phyloP scores from a whole-genome alignment of 2,113 vertebrate genomes.

The Lophius piscatorius region DNA sequence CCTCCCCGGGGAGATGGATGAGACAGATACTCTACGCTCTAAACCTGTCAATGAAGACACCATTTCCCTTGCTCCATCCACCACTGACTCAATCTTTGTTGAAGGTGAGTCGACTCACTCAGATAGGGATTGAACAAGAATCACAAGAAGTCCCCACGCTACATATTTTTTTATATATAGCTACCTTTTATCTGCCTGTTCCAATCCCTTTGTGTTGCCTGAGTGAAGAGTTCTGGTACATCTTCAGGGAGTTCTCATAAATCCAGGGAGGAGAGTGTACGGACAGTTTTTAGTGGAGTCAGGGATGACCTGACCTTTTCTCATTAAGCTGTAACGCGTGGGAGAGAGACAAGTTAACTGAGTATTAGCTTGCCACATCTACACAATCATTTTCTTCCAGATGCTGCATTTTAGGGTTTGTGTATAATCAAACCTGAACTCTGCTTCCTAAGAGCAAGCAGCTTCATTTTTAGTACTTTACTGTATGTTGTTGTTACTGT shows the following conservation, averaged over 20 bases:
- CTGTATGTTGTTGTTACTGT: background rate
- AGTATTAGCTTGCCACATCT: background rate
- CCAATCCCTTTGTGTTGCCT: background rate
- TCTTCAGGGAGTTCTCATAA: constrained; percentile 27
- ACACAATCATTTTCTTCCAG: too few species aligned
- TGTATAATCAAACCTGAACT: too few species aligned
- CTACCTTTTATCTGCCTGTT: background rate
- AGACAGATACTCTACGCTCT: constrained; percentile 83
- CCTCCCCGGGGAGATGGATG: constrained; percentile 92
- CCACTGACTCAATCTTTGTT: constrained; percentile 84
- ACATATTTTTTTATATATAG: too few species aligned
- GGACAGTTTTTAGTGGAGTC: constrained; percentile 32
- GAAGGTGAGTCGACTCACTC: constrained; percentile 85
- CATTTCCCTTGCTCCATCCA: constrained; percentile 84
- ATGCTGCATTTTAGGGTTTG: too few species aligned
- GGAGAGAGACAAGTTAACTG: constrained; percentile 11
- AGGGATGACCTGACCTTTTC: constrained; percentile 34
- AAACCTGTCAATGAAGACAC: constrained; percentile 87
- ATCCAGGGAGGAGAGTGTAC: constrained; percentile 21
- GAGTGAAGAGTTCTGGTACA: constrained; percentile 3
- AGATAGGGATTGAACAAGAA: background rate
- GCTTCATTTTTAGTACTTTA: too few species aligned
- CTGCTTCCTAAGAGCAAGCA: too few species aligned
- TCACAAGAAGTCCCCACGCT: too few species aligned
- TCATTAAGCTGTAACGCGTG: constrained; percentile 53